Base-by-base conservation (phyloP, 2,888 invertebrate genomes). In the Altica lythri region DNA sequence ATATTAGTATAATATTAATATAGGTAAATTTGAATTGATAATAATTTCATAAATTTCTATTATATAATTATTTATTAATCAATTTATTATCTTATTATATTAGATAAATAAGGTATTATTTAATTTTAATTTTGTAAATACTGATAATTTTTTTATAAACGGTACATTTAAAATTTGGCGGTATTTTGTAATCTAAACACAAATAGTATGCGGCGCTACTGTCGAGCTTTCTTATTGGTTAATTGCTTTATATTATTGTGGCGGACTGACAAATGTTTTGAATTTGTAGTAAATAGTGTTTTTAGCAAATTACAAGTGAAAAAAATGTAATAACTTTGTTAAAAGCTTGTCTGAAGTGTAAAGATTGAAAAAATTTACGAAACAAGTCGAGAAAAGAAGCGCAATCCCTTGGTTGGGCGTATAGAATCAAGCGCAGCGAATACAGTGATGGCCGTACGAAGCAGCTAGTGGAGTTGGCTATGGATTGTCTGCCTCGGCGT, bases 231-330 rank as follows among this genome's bases (percentile, higher is more conserved):
- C 54, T 61, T 65, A 73, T 74, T 74, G 73, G 73, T 69, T 67
- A 67, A 69, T 67, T 66, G 67, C 55, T 54, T 64, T 64, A 64
- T 60, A 64, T 64, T 38, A 59, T 65, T 69, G 71, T 72, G 71
- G 72, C 73, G 72, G 71, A 73, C 62, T 70, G 52, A 58, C 62
- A 61, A 65, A 59, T 71, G 70, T 72, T 73, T 74, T 74, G 72
- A 72, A 73, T 68, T 65, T 67, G 70, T 63, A 59, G 57, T 68
- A 68, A 71, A 69, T 68, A 65, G 58, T 60, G 44, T 55, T 58
- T 64, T 63, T 58, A 19, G 29, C 53, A 60, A 57, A 57, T 50
- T 43, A 48, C 57, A 49, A 52, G 17, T 17, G 19, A 46, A 42
- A 53, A 52, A 54, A 52, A 32, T 12, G 34, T 55, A 29, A 43